These are phyloP conservation scores for Coptodon rendalli DNA, from an alignment of 2,113 vertebrate genomes.

Conservation along the genomic window DNA sequence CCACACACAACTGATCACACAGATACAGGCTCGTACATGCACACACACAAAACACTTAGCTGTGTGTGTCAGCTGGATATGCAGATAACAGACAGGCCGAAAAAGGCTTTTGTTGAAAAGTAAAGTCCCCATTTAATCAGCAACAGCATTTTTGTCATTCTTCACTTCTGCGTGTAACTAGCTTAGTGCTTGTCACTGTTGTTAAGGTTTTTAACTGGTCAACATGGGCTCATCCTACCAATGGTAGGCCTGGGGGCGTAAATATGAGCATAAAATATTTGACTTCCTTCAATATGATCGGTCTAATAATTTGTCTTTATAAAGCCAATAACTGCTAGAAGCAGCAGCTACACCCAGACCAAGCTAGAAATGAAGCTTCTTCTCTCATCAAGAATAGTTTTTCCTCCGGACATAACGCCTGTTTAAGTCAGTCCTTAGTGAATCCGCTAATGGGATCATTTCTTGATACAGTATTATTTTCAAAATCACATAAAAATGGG, in stretches of 20 bases:
- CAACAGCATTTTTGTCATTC: background rate
- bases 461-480: background rate
- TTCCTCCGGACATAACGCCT: background rate
- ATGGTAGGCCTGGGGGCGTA: fast-evolving
- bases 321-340: background rate
- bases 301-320: background rate
- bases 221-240: background rate
- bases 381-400: background rate
- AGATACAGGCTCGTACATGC: background rate
- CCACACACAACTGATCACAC: conserved; percentile 33
- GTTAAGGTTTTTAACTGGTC: background rate
- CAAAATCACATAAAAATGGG: background rate
- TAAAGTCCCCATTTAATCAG: background rate
- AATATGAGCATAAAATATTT: background rate
- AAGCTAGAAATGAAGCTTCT: fast-evolving
- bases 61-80: background rate
- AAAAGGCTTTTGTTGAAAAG: conserved; percentile 21
- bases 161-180: background rate
- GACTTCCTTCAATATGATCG: background rate
- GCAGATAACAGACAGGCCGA: conserved; percentile 48
- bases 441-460: background rate
- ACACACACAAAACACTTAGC: background rate
- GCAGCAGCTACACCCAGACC: background rate
- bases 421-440: background rate
- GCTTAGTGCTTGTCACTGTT: background rate